Base-by-base conservation (phyloP, 2,888 invertebrate genomes). In the Glomeris marginata region DNA sequence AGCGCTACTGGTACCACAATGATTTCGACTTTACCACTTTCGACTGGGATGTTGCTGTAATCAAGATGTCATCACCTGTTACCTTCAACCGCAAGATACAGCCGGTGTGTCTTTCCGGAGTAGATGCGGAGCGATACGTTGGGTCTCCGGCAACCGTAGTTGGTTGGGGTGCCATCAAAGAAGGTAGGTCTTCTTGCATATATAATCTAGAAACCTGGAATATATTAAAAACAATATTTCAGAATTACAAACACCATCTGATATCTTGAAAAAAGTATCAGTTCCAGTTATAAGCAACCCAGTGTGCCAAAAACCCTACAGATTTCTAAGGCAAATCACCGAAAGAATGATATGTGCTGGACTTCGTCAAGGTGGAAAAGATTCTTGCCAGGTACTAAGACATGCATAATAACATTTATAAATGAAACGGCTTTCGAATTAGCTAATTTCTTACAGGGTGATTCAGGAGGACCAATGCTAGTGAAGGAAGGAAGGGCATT, bases 321-420 rank as follows among this genome's bases (percentile, higher is more conserved):
- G 46, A 20, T 18, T 21, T 28, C 50, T 50, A 33, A 18, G 50
- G 35, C 36, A 28, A n/a, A 50, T 52, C 20, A 37, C 35, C 1
- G 50, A 52, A 6, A 49, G 42, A 41, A 52, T 52, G 52, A 13
- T 52, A 13, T 52, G 52, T 20, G 52, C 52, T 13, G 52, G 52
- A 22, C 36, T 50, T 28, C 37, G 50, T 15, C 28, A 41, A 20
- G 52, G 52, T 18, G 52, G 52, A 13, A 49, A 41, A 45, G 52
- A 52, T 22, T 50, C 52, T 13, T 52, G 52, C 13, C 52, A 52
- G 50, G 52, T 52, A 45, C 43, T 16, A 47, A 21, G 15, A 42
- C 21, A 18, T 16, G 52, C 49, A 45, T 48, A 35, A 47, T 40
- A 20, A 42, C 21, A 18, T 16, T 6, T n/a, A n/a, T n/a, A n/a